Conservation (phyloP, 2,888 invertebrate species). For the Zygaena filipendulae region DNA sequence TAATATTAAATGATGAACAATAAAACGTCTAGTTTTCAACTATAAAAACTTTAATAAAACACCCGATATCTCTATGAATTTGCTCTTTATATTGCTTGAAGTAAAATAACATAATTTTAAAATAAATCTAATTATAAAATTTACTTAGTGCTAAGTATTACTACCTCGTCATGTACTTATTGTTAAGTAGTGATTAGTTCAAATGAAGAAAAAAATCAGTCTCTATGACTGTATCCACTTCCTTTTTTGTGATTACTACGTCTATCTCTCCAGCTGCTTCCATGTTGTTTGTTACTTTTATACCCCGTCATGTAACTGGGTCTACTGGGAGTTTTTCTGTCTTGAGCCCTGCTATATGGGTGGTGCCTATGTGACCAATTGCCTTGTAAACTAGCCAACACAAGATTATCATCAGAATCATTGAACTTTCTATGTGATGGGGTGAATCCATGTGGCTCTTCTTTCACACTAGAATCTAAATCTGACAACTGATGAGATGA, state of each 20-base stretch:
- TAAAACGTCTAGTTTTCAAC: no score
- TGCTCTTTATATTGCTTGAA: no score
- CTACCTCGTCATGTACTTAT: no score
- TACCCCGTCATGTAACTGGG: no score
- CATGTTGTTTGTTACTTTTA: constrained; percentile 23
- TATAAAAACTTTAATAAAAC: no score
- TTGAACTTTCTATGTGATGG: constrained; percentile 23
- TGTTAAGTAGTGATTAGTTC: no score
- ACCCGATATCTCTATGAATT: no score
- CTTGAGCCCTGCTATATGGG: constrained; percentile 42
- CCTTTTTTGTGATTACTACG: constrained; percentile 35
- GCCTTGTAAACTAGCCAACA: constrained; percentile 56
- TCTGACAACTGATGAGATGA: constrained; percentile 43
- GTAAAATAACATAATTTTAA: no score
- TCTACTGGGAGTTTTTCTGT: constrained; percentile 26
- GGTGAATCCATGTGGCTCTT: constrained; percentile 25
- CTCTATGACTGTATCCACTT: constrained; percentile 30
- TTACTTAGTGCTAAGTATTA: no score
- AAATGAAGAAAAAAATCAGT: no score
- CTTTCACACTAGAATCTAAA: constrained; percentile 42
- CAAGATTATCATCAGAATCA: constrained; percentile 35
- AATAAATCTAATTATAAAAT: no score
- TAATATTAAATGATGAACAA: constrained; percentile 16
- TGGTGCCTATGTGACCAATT: constrained; percentile 60
- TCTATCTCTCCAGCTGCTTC: constrained; percentile 35